Percentiles rank a stretch among this genome's conserved stretches.
Evolutionary conservation across 2,113 vertebrate species (phyloP).

Genomic region (Etia nguti): DNA sequence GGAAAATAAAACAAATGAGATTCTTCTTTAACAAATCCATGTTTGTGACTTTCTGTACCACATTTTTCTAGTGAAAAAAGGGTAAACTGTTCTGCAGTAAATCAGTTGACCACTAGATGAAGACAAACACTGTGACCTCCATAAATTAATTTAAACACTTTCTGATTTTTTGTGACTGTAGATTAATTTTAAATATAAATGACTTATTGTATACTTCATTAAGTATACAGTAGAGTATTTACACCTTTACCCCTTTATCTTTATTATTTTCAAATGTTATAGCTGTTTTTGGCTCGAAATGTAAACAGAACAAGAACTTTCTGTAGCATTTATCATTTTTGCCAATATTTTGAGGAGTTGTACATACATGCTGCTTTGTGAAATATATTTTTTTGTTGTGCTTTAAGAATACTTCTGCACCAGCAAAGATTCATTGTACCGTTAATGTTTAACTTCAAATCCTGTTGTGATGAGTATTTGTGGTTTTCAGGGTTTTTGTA

Average conservation of each 20-base stretch:
- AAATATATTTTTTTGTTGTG: neutral
- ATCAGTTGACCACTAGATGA: neutral
- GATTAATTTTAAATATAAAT: neutral
- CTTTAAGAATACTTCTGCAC: neutral
- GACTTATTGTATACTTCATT: neutral
- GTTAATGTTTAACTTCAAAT: neutral
- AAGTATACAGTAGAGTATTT: neutral
- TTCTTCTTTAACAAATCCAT: no score
- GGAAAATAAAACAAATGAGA: no score
- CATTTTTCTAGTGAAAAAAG: neutral
- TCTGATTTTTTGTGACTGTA: neutral
- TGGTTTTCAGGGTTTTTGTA: neutral
- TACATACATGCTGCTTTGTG: neutral
- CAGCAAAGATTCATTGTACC: neutral
- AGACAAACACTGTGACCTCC: neutral
- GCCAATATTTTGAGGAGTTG: neutral
- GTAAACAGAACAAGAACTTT: neutral
- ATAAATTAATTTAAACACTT: neutral
- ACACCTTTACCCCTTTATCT: neutral
- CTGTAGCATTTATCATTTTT: neutral
- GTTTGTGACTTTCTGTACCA: neutral
- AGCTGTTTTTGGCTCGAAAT: fast-evolving
- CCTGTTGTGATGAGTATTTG: neutral
- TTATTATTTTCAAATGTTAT: neutral
- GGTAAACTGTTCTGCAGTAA: neutral